Evolutionary conservation across 2,888 invertebrate genomes (phyloP).

Genomic region (Eudemis profundana): DNA sequence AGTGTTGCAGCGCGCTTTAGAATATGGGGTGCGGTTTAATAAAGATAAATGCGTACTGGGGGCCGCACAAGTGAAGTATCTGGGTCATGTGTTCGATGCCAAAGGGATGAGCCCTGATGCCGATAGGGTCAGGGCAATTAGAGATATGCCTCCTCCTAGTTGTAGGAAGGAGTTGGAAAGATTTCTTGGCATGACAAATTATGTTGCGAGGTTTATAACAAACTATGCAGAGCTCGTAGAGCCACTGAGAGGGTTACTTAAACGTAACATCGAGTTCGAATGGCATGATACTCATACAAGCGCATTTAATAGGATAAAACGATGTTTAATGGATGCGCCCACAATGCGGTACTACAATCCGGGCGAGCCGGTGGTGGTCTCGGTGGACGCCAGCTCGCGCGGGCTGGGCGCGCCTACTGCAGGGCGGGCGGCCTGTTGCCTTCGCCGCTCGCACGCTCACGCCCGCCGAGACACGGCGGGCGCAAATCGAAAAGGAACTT

Average conservation of each 20-base stretch:
- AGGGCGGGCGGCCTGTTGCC: conserved; percentile 36
- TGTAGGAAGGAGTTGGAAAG: conserved; percentile 9
- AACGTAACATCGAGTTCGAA: neutral
- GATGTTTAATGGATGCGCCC: conserved; percentile 8
- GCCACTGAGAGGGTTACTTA: neutral
- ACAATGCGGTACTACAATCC: conserved; percentile 8
- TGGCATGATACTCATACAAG: neutral
- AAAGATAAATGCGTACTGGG: conserved; percentile 11
- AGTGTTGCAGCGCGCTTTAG: neutral
- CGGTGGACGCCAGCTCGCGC: conserved; percentile 2
- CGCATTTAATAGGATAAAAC: neutral
- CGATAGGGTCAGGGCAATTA: neutral
- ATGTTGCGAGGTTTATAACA: conserved; percentile 6
- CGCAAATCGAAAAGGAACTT: conserved; percentile 17
- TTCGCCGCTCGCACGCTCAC: conserved; percentile 12
- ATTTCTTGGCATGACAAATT: conserved; percentile 22
- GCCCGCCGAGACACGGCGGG: neutral
- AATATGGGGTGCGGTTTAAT: conserved; percentile 6
- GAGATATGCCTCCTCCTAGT: conserved; percentile 7
- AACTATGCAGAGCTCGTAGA: conserved; percentile 2
- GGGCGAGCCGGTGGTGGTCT: neutral
- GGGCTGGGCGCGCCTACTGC: conserved; percentile 26
- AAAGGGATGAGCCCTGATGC: conserved; percentile 6
- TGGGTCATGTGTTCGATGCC: conserved; percentile 4
- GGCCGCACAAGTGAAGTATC: neutral